These are phyloP conservation scores for Morone chrysops DNA, from an alignment of 2,113 vertebrate genomes.

Conservation along the genomic window DNA sequence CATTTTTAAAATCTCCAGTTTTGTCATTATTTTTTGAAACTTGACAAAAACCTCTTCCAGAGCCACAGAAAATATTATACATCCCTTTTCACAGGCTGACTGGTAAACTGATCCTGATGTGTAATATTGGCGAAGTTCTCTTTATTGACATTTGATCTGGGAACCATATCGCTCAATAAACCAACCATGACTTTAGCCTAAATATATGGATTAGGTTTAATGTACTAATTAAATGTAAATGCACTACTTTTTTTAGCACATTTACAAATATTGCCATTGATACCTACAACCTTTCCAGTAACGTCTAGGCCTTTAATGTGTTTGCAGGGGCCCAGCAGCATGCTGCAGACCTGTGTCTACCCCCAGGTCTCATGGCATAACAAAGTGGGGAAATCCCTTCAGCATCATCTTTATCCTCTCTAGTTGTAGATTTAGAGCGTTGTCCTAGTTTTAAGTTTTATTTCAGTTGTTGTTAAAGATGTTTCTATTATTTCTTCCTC, in stretches of 20 bases:
- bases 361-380: background rate
- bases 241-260: background rate
- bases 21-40: no score
- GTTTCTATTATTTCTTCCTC: background rate
- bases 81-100: no score
- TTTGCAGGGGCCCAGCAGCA: background rate
- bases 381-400: background rate
- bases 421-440: background rate
- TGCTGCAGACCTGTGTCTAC: background rate
- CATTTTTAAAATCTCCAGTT: no score
- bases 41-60: no score
- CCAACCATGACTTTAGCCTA: no score
- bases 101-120: no score
- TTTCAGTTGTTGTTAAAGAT: background rate
- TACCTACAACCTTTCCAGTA: background rate
- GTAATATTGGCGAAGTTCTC: no score
- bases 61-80: no score
- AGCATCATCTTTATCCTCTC: background rate
- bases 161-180: no score
- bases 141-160: no score
- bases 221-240: background rate
- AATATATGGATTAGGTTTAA: no score
- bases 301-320: background rate
- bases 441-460: background rate
- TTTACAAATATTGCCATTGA: no score